Conservation (phyloP, 1,140 invertebrate species). For the Solen grandis region DNA sequence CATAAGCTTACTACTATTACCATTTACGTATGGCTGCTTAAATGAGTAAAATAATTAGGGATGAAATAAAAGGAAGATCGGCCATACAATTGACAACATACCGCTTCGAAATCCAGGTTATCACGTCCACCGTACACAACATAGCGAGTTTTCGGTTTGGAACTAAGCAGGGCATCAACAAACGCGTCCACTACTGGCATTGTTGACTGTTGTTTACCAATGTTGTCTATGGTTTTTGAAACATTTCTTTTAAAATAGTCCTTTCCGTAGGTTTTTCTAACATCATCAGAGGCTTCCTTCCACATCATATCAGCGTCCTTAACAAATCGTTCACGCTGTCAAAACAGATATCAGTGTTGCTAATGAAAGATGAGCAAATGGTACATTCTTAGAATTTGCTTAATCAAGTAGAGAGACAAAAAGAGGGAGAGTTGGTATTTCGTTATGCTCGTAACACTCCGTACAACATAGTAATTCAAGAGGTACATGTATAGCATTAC, state of each 20-base stretch:
- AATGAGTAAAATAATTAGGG: too few relatives aligned
- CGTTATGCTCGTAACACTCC: too few relatives aligned
- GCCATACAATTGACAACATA: too few relatives aligned
- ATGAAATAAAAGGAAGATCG: too few relatives aligned
- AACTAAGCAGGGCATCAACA: slow-evolving; percentile 2
- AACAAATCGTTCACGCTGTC: not conserved
- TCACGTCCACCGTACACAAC: too few relatives aligned
- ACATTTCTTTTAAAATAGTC: not conserved
- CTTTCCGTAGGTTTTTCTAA: slow-evolving; percentile 16
- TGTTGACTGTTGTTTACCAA: slow-evolving; percentile 18
- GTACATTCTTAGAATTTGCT: not conserved
- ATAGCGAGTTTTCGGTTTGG: slow-evolving; percentile 16
- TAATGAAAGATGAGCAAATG: not conserved
- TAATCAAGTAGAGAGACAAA: not conserved
- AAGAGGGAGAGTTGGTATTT: too few relatives aligned
- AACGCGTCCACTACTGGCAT: not conserved
- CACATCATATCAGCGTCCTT: slow-evolving; percentile 26
- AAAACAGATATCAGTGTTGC: not conserved
- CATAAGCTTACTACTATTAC: too few relatives aligned
- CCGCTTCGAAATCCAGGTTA: too few relatives aligned
- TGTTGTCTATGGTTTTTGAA: not conserved
- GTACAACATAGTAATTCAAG: too few relatives aligned
- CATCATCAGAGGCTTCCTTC: slow-evolving; percentile 13
- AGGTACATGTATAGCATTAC: too few relatives aligned
- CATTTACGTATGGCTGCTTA: too few relatives aligned